phyloP scores from a whole-genome alignment of 1,140 invertebrate species.

The Lethocerus indicus region DNA sequence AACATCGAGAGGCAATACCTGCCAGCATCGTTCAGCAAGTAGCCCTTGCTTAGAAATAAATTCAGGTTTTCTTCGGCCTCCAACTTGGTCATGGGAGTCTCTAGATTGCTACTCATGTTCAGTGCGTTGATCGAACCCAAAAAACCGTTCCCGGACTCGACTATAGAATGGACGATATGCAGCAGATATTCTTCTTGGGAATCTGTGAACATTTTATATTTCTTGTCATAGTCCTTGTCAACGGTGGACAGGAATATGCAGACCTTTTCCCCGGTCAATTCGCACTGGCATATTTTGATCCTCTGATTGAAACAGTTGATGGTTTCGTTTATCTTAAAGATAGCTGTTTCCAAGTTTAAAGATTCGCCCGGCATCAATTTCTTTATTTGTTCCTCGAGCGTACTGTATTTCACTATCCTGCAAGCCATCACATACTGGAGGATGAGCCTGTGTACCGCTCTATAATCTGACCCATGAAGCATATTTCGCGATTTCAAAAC shows the following conservation, averaged over 20 bases:
- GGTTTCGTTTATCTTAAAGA: constrained; percentile 3
- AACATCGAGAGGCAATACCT: constrained; percentile 1
- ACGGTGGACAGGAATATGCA: constrained; percentile 1
- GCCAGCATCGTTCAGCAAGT: background rate
- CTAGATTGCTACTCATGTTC: background rate
- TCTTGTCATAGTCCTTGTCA: background rate
- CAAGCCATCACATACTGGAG: too few species aligned
- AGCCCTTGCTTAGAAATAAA: background rate
- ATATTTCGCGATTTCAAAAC: too few species aligned
- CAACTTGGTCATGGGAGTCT: background rate
- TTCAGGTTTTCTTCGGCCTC: background rate
- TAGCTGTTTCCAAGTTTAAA: constrained; percentile 3
- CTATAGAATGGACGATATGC: background rate
- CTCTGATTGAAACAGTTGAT: background rate
- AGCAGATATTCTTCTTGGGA: background rate
- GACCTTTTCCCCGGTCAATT: constrained; percentile 2
- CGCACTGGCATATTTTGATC: constrained; percentile 1
- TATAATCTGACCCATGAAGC: too few species aligned
- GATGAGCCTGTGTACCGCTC: too few species aligned
- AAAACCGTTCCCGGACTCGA: constrained; percentile 1
- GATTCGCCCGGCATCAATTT: too few species aligned
- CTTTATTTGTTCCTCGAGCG: too few species aligned
- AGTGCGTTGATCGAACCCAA: constrained; percentile 3
- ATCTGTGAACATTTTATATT: background rate
- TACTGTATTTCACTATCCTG: too few species aligned